Conservation (phyloP, 2,797 vertebrate species). For the Dicrostonyx torquatus region DNA sequence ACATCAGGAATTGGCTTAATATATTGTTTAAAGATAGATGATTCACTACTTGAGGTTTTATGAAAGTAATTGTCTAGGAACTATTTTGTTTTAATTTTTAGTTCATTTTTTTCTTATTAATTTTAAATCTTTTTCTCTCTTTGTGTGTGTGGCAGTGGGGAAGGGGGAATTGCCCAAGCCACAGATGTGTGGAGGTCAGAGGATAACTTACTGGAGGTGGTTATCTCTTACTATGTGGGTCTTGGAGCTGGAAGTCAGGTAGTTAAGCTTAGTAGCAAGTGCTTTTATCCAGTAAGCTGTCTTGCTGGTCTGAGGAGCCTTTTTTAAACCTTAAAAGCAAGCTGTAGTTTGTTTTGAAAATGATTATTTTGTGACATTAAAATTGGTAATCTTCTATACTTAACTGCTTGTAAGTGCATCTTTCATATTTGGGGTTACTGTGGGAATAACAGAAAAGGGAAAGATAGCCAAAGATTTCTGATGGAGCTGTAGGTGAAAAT, state of each 20-base stretch:
- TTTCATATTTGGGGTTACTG: conserved; percentile 25
- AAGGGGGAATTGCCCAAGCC: background rate
- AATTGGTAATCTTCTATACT: conserved; percentile 7
- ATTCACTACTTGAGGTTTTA: conserved; percentile 8
- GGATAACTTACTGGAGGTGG: background rate
- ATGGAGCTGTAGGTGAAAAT: conserved; percentile 40
- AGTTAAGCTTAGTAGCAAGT: background rate
- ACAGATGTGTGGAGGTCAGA: background rate
- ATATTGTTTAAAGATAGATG: background rate
- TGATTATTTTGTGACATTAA: conserved; percentile 27
- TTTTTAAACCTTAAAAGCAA: conserved; percentile 50
- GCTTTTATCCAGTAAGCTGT: background rate
- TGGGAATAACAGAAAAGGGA: conserved; percentile 17
- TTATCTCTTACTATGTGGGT: background rate
- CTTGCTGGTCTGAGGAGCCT: background rate
- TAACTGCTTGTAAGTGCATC: background rate
- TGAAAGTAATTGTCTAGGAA: conserved; percentile 24
- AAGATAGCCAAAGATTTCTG: conserved; percentile 9
- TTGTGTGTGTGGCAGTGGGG: accelerated
- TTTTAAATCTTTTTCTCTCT: background rate
- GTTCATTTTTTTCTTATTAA: background rate
- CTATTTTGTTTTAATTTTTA: background rate
- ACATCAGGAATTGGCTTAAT: background rate
- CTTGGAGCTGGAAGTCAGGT: background rate
- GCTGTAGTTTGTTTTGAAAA: conserved; percentile 51